Base-by-base conservation (phyloP, 2,797 vertebrate genomes). In the Kryptopterus vitreolus region DNA sequence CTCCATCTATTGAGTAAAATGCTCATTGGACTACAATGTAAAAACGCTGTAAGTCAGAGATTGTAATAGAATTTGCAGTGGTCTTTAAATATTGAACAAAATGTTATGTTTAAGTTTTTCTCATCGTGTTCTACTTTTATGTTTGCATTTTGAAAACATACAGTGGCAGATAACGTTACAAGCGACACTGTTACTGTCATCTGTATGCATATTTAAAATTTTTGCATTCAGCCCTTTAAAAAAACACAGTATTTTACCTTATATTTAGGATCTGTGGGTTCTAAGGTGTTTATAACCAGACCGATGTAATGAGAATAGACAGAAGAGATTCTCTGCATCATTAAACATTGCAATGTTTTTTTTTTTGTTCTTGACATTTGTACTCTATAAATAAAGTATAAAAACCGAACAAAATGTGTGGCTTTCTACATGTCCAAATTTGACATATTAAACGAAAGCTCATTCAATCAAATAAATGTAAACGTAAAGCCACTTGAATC, bases 371-470 rank as follows among this genome's bases (percentile, higher is more conserved):
- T 88, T 89, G 75, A 88, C 85, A 90, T 92, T 93, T 92, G 90
- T 92, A 91, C 84, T 88, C 81, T 88, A 88, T 69, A 90, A 94
- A 92, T 94, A 94, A 94, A 94, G 84, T 86, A 85, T 59, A 76
- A 26, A 22, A 24, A 88, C 20, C 74, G 43, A 57, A 74, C 46
- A 53, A 33, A n/a, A 22, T 38, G 8, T 38, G 46, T 83, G 15
- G 66, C 50, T 82, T 31, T 55, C 2, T 50, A 15, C 26, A 70
- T 70, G 18, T 52, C 46, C 50, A 26, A 70, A 48, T n/a, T 9
- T 48, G n/a, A 29, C 7, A 69, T 26, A 68, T 50, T 31, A 70
- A 31, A 29, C 16, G 6, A 69, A 26, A 50, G 26, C 1, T 50
- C 26, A 29, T 16, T 26, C 16, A 18, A 29, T 76, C 24, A 68